phyloP scores from a whole-genome alignment of 1,140 invertebrate genomes.

The Drosophila sucinea region DNA sequence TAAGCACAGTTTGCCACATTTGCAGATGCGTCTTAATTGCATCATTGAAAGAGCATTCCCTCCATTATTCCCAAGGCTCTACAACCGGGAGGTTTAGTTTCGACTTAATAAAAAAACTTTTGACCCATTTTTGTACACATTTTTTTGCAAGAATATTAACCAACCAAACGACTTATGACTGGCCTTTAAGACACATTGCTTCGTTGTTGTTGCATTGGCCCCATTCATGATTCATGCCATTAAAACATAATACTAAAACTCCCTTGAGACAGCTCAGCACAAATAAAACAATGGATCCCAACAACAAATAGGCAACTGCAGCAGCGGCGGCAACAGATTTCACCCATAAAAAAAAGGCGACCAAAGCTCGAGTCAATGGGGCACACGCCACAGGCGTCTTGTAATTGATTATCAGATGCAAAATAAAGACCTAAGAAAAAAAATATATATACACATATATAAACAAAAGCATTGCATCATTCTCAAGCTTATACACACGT shows the following conservation, averaged over 20 bases:
- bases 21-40: slow-evolving; percentile 12
- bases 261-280: neutral
- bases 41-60: slow-evolving; percentile 7
- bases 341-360: slow-evolving; percentile 10
- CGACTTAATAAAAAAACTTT: too few species aligned
- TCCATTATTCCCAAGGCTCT: too few species aligned
- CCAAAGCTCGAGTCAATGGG: slow-evolving; percentile 27
- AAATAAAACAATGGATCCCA: slow-evolving; percentile 34
- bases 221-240: slow-evolving; percentile 5
- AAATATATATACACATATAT: neutral
- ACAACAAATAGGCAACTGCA: slow-evolving; percentile 41
- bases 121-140: too few species aligned
- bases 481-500: slow-evolving; percentile 28
- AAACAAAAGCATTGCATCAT: slow-evolving; percentile 53
- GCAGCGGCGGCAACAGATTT: neutral
- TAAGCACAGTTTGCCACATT: slow-evolving; percentile 35
- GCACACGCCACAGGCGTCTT: slow-evolving; percentile 56
- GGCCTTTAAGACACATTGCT: neutral
- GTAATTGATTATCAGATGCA: slow-evolving; percentile 56
- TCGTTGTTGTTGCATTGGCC: neutral
- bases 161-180: too few species aligned
- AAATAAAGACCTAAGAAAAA: neutral
- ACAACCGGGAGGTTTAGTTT: too few species aligned
- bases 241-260: slow-evolving; percentile 4
- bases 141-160: too few species aligned